phyloP scores from a whole-genome alignment of 2,888 invertebrate species.

The Hirtodrosophila histrioides region DNA sequence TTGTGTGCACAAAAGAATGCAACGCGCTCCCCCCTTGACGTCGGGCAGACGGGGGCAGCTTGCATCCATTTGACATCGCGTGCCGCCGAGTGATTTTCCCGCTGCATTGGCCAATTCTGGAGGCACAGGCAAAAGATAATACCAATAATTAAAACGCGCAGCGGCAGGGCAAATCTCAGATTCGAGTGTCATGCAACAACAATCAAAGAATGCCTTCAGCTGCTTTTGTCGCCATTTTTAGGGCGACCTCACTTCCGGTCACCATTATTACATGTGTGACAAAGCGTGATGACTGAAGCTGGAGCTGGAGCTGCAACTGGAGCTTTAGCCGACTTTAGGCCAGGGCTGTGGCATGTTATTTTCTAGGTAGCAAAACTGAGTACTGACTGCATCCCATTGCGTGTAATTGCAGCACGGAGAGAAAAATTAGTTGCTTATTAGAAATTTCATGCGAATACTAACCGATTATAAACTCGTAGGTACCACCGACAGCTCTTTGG shows the following conservation, averaged over 20 bases:
- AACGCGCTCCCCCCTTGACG: conserved; percentile 8
- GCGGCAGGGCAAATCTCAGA: conserved; percentile 73
- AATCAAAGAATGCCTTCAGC: conserved; percentile 45
- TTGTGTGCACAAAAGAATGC: conserved; percentile 75
- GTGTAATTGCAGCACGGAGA: conserved; percentile 57
- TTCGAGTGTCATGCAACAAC: conserved; percentile 71
- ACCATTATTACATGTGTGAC: conserved; percentile 66
- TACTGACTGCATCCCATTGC: conserved; percentile 75
- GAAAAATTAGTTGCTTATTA: conserved; percentile 11
- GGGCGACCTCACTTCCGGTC: conserved; percentile 64
- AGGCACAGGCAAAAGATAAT: conserved; percentile 66
- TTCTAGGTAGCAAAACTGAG: conserved; percentile 28
- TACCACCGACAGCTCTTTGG: no score
- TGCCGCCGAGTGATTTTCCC: conserved; percentile 81
- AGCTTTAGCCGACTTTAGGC: conserved; percentile 5
- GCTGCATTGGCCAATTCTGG: conserved; percentile 74
- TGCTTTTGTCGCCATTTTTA: conserved; percentile 55
- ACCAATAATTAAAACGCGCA: conserved; percentile 77
- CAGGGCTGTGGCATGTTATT: conserved; percentile 42
- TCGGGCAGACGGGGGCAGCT: neutral
- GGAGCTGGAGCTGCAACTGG: neutral
- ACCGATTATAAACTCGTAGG: no score
- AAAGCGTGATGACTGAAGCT: conserved; percentile 51
- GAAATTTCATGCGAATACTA: no score
- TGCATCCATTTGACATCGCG: conserved; percentile 80